Base-by-base conservation (phyloP, 2,888 invertebrate genomes). In the Strigamia transsilvanica region DNA sequence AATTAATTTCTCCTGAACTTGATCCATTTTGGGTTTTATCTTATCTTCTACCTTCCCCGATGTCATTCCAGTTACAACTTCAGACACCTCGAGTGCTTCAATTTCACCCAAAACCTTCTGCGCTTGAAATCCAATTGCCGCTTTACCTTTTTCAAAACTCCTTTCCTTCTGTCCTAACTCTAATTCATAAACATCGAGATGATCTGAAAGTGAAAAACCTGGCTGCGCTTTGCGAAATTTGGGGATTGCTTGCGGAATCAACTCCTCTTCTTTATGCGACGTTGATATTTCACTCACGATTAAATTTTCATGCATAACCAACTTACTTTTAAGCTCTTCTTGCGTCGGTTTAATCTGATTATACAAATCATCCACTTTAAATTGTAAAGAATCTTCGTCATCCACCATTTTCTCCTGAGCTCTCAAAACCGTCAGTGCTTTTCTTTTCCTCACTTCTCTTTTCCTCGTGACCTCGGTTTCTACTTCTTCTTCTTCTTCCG, bases 11-110 rank as follows among this genome's bases (percentile, higher is more conserved):
- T 51, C 79, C 18, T 41, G 23, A 5, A 82, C 83, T 23, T 81
- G 51, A 21, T 83, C 83, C 13, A 38, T 46, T 42, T 66, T 79
- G 6, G 82, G 82, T 10, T 21, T 41, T 21, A 61, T 13, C 23
- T 38, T 21, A 15, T 83, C 41, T 13, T 15, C 15, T 3, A 83
- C 66, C 15, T 82, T 78, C 12, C 78, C 83, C 0, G 82, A n/a
- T 13, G 34, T 46, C 15, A 42, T 15, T 13, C 82, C 84, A 15
- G 66, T 66, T 7, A 81, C 82, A 77, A 83, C 80, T 82, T 83
- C 84, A 21, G 80, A 81, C 6, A 84, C 82, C 42, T 82, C 81
- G 13, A 83, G 12, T 6, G 82, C 66, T 32, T 83, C 83, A n/a
- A 42, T 80, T 61, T 83, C 83, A 18, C 82, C 56, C 41, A 84